Conservation (phyloP, 2,797 vertebrate genomes). For the Micropoecilia bifurca region DNA sequence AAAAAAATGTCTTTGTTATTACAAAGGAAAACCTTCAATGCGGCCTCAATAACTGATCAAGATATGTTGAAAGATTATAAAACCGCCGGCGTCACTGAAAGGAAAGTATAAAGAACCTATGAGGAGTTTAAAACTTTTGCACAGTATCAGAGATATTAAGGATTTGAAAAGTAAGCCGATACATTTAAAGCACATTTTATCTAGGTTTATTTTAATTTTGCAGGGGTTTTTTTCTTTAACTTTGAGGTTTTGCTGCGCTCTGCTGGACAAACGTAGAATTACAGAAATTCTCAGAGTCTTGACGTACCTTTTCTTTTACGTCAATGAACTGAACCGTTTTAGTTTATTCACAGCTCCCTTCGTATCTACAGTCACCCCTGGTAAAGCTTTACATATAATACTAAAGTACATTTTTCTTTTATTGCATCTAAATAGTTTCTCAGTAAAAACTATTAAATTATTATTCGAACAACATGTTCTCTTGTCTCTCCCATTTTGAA, state of each 20-base stretch:
- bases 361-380: not conserved
- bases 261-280: constrained; percentile 38
- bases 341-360: not conserved
- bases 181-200: too few species aligned
- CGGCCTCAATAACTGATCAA: not conserved
- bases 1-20: not conserved
- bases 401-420: not conserved
- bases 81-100: not conserved
- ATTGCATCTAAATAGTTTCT: not conserved
- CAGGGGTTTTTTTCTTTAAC: not conserved
- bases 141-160: not conserved
- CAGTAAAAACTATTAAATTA: not conserved
- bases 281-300: not conserved
- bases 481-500: not conserved
- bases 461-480: not conserved
- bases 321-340: not conserved
- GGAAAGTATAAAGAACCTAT: not conserved
- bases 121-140: not conserved
- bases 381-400: not conserved
- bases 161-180: not conserved
- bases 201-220: too few species aligned
- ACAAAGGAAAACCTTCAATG: not conserved
- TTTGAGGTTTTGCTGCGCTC: constrained; percentile 49
- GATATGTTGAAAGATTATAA: not conserved
- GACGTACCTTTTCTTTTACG: not conserved